Percentiles rank a stretch among this genome's conserved stretches.
These are phyloP conservation scores for Geotrupes spiniger DNA, from an alignment of 2,888 invertebrate species.

Conservation along the genomic window DNA sequence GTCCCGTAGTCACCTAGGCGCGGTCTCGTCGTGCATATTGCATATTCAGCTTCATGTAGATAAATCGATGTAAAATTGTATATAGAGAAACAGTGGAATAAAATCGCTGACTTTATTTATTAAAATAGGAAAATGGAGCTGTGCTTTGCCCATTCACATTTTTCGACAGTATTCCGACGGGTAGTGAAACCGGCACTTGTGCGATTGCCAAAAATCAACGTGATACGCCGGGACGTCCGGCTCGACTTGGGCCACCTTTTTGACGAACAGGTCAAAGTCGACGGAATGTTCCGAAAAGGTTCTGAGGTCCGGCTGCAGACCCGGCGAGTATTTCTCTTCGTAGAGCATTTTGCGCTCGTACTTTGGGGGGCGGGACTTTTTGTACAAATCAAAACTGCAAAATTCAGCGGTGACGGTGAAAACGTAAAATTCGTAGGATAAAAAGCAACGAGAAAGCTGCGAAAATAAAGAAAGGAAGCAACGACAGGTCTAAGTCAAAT, in stretches of 20 bases:
- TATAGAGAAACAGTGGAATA: conserved; percentile 2
- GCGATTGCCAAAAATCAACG: conserved; percentile 37
- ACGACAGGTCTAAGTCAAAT: too few relatives aligned
- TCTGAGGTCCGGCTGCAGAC: conserved; percentile 1
- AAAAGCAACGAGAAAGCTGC: too few relatives aligned
- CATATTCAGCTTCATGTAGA: conserved; percentile 12
- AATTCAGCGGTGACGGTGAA: not conserved
- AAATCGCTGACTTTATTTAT: conserved; percentile 5
- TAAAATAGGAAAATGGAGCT: not conserved
- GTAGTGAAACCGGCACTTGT: conserved; percentile 32
- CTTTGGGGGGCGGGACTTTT: conserved; percentile 15
- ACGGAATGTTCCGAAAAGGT: conserved; percentile 2
- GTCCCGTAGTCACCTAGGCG: conserved; percentile 28
- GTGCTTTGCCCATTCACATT: not conserved
- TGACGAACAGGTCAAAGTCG: conserved; percentile 34
- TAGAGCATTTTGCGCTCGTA: conserved; percentile 8
- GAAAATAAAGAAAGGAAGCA: too few relatives aligned
- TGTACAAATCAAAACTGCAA: conserved; percentile 25
- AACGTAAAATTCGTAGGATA: not conserved
- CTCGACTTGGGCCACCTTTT: conserved; percentile 23
- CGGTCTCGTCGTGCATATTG: conserved; percentile 8
- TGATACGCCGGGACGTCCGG: conserved; percentile 35
- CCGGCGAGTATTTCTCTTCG: not conserved
- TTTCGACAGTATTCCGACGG: conserved; percentile 8
- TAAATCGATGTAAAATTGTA: conserved; percentile 12